Base-by-base conservation (phyloP, 1,140 invertebrate species). In the Dendroctonus valens region DNA sequence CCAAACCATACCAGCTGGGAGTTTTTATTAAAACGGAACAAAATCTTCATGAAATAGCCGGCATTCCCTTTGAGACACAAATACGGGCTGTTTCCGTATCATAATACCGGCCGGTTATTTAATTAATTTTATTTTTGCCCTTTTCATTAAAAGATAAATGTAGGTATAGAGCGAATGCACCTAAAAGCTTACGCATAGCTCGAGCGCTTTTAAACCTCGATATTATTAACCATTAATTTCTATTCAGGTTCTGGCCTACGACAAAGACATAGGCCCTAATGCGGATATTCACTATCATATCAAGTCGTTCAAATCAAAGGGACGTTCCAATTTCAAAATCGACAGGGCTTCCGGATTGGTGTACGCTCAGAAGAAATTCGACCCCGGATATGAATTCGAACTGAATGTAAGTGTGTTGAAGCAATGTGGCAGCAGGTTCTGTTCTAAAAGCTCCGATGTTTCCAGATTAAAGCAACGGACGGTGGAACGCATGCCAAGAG, bases 241-340 rank as follows among this genome's bases (percentile, higher is more conserved):
- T 60, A 40, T 65, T 7, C 67, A 96, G 91, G 91, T 96, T 53
- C 82, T 91, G 41, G 94, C 93, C 5, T 86, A 89, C 55, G 94
- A 98, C 77, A 82, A 84, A 72, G 95, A 97, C 78, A 82, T 83
- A 55, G 93, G 90, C 3, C 83, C 83, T 51, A 96, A 95, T 81
- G 91, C 90, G 41, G 84, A 87, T 58, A 84, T 97, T 59, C 84
- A 84, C 39, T 94, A 94, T 80, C 87, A 85, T 65, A 88, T 94
- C n/a, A 91, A 91, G 74, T 87, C 85, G 38, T 86, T 86, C 4
- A 84, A 87, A 26, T 26, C 26, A 26, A 62, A 87, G 62, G 86
- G 85, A 57, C 87, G 87, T 72, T 86, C 85, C 39, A 89, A 86
- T 73, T 94, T 94, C 77, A 86, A 85, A 63, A 91, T 95, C 69